Evolutionary conservation across 2,888 invertebrate species (phyloP).

Genomic region (Lordiphosa andalusiaca): DNA sequence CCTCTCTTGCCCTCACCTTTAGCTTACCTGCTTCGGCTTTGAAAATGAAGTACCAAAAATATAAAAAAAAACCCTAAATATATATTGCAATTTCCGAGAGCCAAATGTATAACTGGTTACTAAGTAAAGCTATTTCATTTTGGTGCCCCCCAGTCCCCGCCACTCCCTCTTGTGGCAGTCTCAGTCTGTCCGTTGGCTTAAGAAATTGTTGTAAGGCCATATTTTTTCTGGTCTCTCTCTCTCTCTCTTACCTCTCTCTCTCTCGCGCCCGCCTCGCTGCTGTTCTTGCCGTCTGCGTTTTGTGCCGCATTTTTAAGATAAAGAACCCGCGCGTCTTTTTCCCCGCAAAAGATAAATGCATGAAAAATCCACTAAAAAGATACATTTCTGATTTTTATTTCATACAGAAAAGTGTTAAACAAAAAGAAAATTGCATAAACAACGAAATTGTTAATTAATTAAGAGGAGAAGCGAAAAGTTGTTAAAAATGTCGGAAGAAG

Average conservation of each 20-base stretch:
- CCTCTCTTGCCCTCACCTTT: constrained; percentile 17
- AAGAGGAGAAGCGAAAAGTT: constrained; percentile 22
- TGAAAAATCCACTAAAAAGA: constrained; percentile 14
- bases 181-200: constrained; percentile 48
- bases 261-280: constrained; percentile 42
- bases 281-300: constrained; percentile 66
- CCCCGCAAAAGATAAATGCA: constrained; percentile 24
- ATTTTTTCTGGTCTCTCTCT: constrained; percentile 56
- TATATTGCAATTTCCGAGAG: constrained; percentile 1
- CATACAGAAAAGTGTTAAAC: constrained; percentile 14
- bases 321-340: constrained; percentile 47
- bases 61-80: constrained; percentile 46
- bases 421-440: constrained; percentile 27
- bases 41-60: constrained; percentile 34
- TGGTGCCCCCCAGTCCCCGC: neutral
- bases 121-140: constrained; percentile 59
- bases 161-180: neutral
- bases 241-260: constrained; percentile 28
- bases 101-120: constrained; percentile 69
- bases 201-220: constrained; percentile 68
- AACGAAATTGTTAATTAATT: constrained; percentile 8
- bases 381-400: constrained; percentile 11
- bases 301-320: constrained; percentile 73
- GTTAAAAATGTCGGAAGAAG: constrained; percentile 80
- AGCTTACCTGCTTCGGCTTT: constrained; percentile 51